A percentile compares a stretch with the other conserved stretches of the same genome.
phyloP scores from a whole-genome alignment of 1,140 invertebrate genomes.

The Hyphantria cunea region DNA sequence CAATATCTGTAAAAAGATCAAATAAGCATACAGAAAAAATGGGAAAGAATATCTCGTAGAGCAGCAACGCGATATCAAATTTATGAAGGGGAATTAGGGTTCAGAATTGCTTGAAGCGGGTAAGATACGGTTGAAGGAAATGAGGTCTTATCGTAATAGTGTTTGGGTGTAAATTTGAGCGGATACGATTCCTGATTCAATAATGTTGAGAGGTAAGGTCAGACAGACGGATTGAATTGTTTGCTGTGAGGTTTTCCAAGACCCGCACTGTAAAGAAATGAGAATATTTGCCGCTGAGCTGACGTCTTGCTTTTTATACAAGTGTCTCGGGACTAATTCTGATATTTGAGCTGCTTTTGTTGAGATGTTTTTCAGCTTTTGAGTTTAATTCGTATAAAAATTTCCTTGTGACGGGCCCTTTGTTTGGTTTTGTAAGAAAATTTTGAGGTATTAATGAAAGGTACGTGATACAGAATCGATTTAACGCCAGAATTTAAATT shows the following conservation, averaged over 20 bases:
- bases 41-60: constrained; percentile 12
- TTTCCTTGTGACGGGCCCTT: neutral
- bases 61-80: constrained; percentile 26
- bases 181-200: constrained; percentile 14
- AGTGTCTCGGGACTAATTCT: constrained; percentile 25
- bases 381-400: constrained; percentile 2
- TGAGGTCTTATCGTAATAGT: constrained; percentile 15
- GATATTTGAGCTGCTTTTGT: constrained; percentile 4
- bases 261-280: constrained; percentile 10
- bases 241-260: constrained; percentile 20
- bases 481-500: too few relatives aligned
- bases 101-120: constrained; percentile 18
- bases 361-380: neutral
- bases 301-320: constrained; percentile 17
- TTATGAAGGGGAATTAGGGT: constrained; percentile 18
- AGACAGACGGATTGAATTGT: constrained; percentile 30
- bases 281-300: constrained; percentile 17
- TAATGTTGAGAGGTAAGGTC: constrained; percentile 25
- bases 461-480: too few relatives aligned
- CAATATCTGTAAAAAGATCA: constrained; percentile 29
- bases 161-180: constrained; percentile 17
- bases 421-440: neutral
- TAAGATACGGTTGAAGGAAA: constrained; percentile 9
- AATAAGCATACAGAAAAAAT: constrained; percentile 23
- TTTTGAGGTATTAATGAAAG: too few relatives aligned